A percentile compares a stretch with the other conserved stretches of the same genome.
These are phyloP conservation scores for Epistrophe grossulariae DNA, from an alignment of 2,888 invertebrate genomes.

Conservation along the genomic window DNA sequence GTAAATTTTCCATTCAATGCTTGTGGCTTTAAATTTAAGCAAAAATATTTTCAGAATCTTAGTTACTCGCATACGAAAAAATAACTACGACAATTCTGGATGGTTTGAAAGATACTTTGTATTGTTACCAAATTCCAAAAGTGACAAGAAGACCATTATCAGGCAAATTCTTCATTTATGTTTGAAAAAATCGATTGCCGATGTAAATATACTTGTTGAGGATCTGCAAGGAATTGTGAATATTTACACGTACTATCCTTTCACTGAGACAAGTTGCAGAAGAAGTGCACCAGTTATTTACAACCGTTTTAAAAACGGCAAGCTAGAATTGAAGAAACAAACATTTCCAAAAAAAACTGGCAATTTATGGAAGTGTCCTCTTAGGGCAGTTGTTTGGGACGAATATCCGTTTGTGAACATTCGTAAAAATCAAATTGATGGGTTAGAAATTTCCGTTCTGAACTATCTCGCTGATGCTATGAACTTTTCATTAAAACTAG, in stretches of 20 bases:
- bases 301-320: constrained; percentile 6
- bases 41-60: background rate
- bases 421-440: background rate
- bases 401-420: background rate
- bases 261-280: background rate
- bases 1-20: background rate
- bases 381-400: background rate
- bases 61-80: background rate
- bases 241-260: background rate
- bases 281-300: background rate
- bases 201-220: background rate
- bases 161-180: background rate
- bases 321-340: background rate
- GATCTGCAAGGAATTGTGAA: background rate
- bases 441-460: background rate
- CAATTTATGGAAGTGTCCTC: background rate
- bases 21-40: too few relatives aligned
- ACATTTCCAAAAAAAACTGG: background rate
- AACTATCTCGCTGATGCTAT: background rate
- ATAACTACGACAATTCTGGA: background rate
- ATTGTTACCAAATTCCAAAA: background rate
- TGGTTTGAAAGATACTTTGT: background rate
- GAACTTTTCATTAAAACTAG: background rate
- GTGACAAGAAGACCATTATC: background rate
- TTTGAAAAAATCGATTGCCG: background rate